Evolutionary conservation across 1,140 invertebrate genomes (phyloP), one percentile per base, ranked within the genome.

Genomic region (Lepidurus arcticus): DNA sequence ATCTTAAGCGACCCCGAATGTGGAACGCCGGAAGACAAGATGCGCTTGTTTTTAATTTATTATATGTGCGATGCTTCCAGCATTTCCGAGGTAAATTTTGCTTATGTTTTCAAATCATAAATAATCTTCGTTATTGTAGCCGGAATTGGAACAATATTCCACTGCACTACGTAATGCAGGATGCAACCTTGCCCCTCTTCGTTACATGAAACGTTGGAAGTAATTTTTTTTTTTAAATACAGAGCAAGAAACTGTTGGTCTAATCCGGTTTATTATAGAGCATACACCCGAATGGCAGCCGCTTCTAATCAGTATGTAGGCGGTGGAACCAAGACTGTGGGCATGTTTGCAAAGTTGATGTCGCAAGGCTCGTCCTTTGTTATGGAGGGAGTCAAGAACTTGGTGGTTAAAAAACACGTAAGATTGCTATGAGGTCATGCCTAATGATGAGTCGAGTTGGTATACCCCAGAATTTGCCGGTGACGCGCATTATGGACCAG

Each of bases 381-480:
- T 0, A 99, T 99, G 97, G 98, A 99, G 87, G 98, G 98, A 47
- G 98, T 99, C 0, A 98, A 99, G 86, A 99, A 99, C 89, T 89
- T 99, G 79, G 97, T 99, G 44, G 93, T 99, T 8, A 99, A 99
- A 85, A 92, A 93, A 87, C 96, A 99, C 87, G 94, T 95, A 85
- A 90, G 90, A 89, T 77, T 79, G 45, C 24, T 77, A 43, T 53
- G 24, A 43, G 73, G 75, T 74, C 47, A 7, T 44, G 53, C 21
- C n/a, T 1, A 77, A n/a, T 5, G 43, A 73, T 45, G 44, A 73
- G 79, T 75, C 21, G 0, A n/a, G 80, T 75, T 81, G 78, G 74
- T 42, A 47, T 81, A 81, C 82, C 86, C 34, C 80, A 93, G 90
- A 96, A 95, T 88, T 86, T 97, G 45, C 95, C 95, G 4, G 90